A percentile compares a stretch with the other conserved stretches of the same genome.
phyloP scores from a whole-genome alignment of 1,140 invertebrate species.

The Calephelis virginiensis region DNA sequence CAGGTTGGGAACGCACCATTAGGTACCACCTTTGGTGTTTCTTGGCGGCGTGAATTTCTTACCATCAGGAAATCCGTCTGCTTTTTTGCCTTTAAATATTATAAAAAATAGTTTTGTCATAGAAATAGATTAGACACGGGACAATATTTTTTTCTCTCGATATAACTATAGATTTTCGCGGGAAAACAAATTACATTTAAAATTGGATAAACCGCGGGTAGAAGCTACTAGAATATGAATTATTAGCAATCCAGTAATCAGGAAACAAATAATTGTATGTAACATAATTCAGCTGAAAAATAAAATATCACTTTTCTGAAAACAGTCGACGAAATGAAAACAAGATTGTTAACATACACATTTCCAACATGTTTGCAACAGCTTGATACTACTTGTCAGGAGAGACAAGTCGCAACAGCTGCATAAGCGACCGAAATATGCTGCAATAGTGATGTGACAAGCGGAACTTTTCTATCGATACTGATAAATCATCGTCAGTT shows the following conservation, averaged over 20 bases:
- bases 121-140: no score
- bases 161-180: no score
- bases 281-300: conserved; percentile 34
- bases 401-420: conserved; percentile 62
- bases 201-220: no score
- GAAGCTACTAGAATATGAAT: no score
- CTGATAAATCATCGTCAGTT: conserved; percentile 21
- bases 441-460: background rate
- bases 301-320: conserved; percentile 45
- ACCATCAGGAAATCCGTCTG: no score
- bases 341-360: conserved; percentile 67
- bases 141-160: no score
- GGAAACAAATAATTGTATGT: conserved; percentile 25
- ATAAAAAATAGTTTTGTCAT: no score
- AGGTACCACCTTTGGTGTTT: no score
- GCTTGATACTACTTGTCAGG: conserved; percentile 39
- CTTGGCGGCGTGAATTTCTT: no score
- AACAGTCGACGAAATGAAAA: conserved; percentile 62
- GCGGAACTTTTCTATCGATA: conserved; percentile 27
- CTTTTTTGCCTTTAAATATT: no score
- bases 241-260: background rate
- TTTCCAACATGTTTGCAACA: conserved; percentile 30
- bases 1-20: no score
- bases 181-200: no score
- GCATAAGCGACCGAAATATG: conserved; percentile 48